Percentiles rank a stretch among this genome's conserved stretches.
Evolutionary conservation across 2,113 vertebrate species (phyloP).

Genomic region (Indri indri): DNA sequence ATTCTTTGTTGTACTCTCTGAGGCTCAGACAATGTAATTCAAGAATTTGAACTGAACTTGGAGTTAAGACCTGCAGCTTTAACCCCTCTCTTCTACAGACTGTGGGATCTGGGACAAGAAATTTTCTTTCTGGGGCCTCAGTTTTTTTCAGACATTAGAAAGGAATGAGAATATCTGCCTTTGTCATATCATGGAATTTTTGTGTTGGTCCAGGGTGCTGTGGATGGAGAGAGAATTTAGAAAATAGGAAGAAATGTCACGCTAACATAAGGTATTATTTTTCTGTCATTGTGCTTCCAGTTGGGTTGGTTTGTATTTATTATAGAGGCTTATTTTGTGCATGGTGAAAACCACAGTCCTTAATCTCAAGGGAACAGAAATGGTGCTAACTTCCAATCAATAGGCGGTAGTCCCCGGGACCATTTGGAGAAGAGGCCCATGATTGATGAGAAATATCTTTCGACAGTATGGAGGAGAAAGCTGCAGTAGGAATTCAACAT

Average conservation of each 20-base stretch:
- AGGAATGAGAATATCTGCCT: neutral
- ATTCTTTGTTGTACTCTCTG: slow-evolving; percentile 7
- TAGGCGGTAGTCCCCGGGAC: neutral
- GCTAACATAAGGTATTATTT: neutral
- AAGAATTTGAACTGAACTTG: neutral
- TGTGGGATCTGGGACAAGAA: neutral
- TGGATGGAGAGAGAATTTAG: neutral
- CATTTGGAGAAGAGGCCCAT: neutral
- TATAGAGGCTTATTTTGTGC: neutral
- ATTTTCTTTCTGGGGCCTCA: neutral
- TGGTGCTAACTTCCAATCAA: neutral
- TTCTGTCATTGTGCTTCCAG: neutral
- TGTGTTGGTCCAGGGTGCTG: neutral
- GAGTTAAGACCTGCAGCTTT: neutral
- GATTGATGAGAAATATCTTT: neutral
- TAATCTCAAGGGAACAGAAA: neutral
- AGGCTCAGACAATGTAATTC: neutral
- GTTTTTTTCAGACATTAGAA: neutral
- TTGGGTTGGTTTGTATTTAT: neutral
- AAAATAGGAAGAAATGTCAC: neutral
- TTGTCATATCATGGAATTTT: neutral
- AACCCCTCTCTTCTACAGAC: neutral
- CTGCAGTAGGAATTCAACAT: neutral
- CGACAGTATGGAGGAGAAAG: neutral
- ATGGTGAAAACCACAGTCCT: neutral